Percentiles rank a stretch among this genome's conserved stretches.
Evolutionary conservation across 1,140 invertebrate species (phyloP).

Genomic region (Arctopsyche grandis): DNA sequence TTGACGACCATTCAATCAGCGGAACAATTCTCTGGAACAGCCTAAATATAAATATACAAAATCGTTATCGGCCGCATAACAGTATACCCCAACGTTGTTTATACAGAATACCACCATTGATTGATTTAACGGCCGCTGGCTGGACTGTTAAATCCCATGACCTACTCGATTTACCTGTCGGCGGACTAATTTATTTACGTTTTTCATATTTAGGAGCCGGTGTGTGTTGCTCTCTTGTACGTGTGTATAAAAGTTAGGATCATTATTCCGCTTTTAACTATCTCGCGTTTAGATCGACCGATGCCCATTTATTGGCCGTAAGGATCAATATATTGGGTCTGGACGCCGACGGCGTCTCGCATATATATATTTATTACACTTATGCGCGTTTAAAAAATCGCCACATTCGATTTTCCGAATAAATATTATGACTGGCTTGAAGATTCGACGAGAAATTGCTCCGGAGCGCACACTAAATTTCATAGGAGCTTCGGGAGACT

Average conservation of each 20-base stretch:
- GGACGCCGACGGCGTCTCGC: too few relatives aligned
- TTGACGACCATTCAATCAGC: too few relatives aligned
- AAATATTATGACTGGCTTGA: too few relatives aligned
- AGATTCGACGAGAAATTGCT: too few relatives aligned
- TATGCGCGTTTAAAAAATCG: too few relatives aligned
- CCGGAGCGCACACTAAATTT: too few relatives aligned
- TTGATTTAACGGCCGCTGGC: conserved; percentile 36
- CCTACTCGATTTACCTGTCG: conserved; percentile 47
- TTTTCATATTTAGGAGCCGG: conserved; percentile 35
- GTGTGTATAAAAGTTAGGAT: neutral
- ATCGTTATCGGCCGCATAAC: conserved; percentile 5
- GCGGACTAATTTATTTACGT: conserved; percentile 42
- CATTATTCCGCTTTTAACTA: conserved; percentile 21
- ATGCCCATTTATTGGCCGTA: too few relatives aligned
- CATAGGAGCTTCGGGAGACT: too few relatives aligned
- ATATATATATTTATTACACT: too few relatives aligned
- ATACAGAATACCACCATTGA: conserved; percentile 31
- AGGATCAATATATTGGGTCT: too few relatives aligned
- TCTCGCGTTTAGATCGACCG: neutral
- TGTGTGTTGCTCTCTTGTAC: neutral
- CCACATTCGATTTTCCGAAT: too few relatives aligned
- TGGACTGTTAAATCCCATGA: conserved; percentile 37
- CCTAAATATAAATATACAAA: neutral
- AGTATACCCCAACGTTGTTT: conserved; percentile 5
- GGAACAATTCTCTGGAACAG: too few relatives aligned